Evolutionary conservation across 2,888 invertebrate species (phyloP).

Genomic region (Hirtodrosophila confusa): DNA sequence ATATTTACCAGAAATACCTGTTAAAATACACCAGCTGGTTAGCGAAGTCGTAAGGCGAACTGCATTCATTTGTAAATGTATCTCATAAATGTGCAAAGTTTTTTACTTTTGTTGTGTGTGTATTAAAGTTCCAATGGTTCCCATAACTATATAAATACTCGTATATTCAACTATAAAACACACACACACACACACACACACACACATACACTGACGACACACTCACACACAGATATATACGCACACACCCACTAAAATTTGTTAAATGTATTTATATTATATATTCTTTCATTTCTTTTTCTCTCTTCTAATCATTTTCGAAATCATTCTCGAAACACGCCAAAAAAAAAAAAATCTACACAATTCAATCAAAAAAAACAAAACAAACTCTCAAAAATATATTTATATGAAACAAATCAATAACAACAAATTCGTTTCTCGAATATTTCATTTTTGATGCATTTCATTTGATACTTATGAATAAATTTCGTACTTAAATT

Average conservation of each 20-base stretch:
- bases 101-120: constrained; percentile 36
- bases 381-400: constrained; percentile 2
- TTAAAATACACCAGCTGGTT: constrained; percentile 1
- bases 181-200: constrained; percentile 30
- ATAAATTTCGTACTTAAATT: constrained; percentile 58
- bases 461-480: constrained; percentile 67
- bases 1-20: constrained; percentile 20
- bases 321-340: constrained; percentile 74
- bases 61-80: constrained; percentile 30
- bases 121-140: constrained; percentile 34
- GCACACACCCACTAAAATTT: constrained; percentile 76
- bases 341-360: constrained; percentile 30
- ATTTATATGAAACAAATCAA: constrained; percentile 31
- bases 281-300: constrained; percentile 83
- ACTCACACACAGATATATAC: constrained; percentile 13
- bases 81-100: constrained; percentile 36
- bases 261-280: constrained; percentile 83
- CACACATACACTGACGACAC: constrained; percentile 21
- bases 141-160: constrained; percentile 19
- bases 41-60: too few relatives aligned
- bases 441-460: constrained; percentile 68
- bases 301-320: constrained; percentile 82
- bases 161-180: constrained; percentile 25
- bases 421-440: constrained; percentile 51
- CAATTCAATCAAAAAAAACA: constrained; percentile 38